These are phyloP conservation scores for Choreutis nemorana DNA, from an alignment of 2,888 invertebrate species.

Conservation along the genomic window DNA sequence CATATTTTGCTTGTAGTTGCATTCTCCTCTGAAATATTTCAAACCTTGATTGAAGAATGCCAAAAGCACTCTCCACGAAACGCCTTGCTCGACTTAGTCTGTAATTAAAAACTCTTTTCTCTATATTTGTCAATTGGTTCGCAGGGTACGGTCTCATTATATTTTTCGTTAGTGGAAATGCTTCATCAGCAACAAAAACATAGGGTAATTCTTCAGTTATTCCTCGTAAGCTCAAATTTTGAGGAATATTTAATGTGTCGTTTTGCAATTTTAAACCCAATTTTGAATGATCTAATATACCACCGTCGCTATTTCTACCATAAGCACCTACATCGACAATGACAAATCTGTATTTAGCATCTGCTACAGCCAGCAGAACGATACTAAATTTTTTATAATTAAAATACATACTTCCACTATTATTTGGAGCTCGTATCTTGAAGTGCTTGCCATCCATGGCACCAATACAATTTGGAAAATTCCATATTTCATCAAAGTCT, in stretches of 20 bases:
- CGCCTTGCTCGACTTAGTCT: constrained; percentile 6
- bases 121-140: constrained; percentile 1
- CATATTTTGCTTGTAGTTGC: constrained; percentile 3
- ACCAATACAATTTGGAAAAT: no score
- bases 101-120: constrained; percentile 3
- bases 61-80: constrained; percentile 7
- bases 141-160: constrained; percentile 7
- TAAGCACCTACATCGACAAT: constrained; percentile 4
- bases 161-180: constrained; percentile 8
- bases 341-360: constrained; percentile 3
- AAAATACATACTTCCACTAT: constrained; percentile 1
- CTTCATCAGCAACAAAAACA: constrained; percentile 8
- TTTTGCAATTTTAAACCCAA: constrained; percentile 1
- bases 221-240: constrained; percentile 2
- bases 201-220: constrained; percentile 4
- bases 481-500: constrained; percentile 5
- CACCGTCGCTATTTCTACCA: constrained; percentile 4
- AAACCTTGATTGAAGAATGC: constrained; percentile 5
- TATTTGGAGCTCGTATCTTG: constrained; percentile 4
- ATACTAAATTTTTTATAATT: constrained; percentile 1
- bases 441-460: no score
- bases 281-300: constrained; percentile 1
- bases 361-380: constrained; percentile 3
- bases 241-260: constrained; percentile 1
- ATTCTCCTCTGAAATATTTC: constrained; percentile 2